These are phyloP conservation scores for Boloria selene DNA, from an alignment of 2,888 invertebrate species.

Conservation along the genomic window DNA sequence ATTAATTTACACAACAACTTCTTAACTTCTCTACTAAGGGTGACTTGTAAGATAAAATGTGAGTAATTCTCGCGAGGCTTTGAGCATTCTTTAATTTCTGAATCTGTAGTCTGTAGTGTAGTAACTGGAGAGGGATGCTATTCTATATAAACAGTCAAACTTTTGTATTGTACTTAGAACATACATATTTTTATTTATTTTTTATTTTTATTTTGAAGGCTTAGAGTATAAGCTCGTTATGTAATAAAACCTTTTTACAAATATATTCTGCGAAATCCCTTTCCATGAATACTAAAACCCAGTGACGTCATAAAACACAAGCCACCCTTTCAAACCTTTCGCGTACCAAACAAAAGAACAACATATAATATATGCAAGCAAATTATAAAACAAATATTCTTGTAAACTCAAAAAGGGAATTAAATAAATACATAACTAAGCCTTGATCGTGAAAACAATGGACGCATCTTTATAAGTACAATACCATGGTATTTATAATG, in stretches of 20 bases:
- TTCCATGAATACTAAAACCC: too few relatives aligned
- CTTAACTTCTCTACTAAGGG: constrained; percentile 29
- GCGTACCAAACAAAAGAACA: constrained; percentile 48
- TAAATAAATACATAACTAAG: constrained; percentile 39
- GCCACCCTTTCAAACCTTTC: constrained; percentile 35
- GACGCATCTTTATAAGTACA: constrained; percentile 71
- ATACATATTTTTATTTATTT: too few relatives aligned
- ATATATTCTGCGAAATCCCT: too few relatives aligned
- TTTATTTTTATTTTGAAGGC: too few relatives aligned
- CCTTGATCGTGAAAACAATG: constrained; percentile 46
- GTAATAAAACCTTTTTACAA: too few relatives aligned
- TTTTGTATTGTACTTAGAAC: too few relatives aligned
- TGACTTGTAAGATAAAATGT: constrained; percentile 23
- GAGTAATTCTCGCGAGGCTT: constrained; percentile 14
- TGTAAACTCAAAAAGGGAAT: constrained; percentile 24
- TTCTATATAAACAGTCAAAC: too few relatives aligned
- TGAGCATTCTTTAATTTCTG: constrained; percentile 4
- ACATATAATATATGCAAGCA: constrained; percentile 49
- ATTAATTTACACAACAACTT: constrained; percentile 40
- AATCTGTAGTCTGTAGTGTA: background rate
- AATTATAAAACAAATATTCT: constrained; percentile 32
- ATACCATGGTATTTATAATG: constrained; percentile 6
- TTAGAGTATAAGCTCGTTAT: too few relatives aligned
- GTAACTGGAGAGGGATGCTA: background rate
- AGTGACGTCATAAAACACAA: constrained; percentile 24